phyloP scores from a whole-genome alignment of 2,888 invertebrate genomes.

The Meganola albula region DNA sequence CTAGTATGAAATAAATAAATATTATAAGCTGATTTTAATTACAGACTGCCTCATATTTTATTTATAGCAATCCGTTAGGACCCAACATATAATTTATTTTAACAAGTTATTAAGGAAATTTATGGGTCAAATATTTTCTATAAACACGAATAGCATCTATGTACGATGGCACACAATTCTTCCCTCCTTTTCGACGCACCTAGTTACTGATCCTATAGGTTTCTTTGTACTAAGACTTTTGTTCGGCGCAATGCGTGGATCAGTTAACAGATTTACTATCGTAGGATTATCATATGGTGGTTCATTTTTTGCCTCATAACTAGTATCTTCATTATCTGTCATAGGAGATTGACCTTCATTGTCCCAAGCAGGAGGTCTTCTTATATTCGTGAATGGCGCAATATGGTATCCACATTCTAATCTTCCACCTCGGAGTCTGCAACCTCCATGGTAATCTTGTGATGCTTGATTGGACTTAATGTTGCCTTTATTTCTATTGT shows the following conservation, averaged over 20 bases:
- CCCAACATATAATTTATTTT: too few relatives aligned
- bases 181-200: not conserved
- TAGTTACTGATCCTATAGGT: not conserved
- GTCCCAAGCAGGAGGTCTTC: conserved; percentile 30
- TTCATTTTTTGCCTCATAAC: too few relatives aligned
- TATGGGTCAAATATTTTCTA: not conserved
- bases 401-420: conserved; percentile 57
- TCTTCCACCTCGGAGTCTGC: conserved; percentile 48
- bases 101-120: too few relatives aligned
- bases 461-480: conserved; percentile 24
- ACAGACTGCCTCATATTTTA: too few relatives aligned
- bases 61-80: too few relatives aligned
- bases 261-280: too few relatives aligned
- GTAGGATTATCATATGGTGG: too few relatives aligned
- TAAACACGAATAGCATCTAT: not conserved
- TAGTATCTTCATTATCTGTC: not conserved
- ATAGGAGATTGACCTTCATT: not conserved
- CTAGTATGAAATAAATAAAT: too few relatives aligned
- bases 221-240: too few relatives aligned
- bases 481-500: conserved; percentile 43
- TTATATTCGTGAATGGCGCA: conserved; percentile 36
- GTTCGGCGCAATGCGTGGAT: too few relatives aligned
- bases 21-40: too few relatives aligned
- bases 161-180: not conserved
- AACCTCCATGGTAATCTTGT: conserved; percentile 38